Conservation (phyloP, 30 jellyfish, hydroid and myxozoan species). For the Sanderia malayensis region DNA sequence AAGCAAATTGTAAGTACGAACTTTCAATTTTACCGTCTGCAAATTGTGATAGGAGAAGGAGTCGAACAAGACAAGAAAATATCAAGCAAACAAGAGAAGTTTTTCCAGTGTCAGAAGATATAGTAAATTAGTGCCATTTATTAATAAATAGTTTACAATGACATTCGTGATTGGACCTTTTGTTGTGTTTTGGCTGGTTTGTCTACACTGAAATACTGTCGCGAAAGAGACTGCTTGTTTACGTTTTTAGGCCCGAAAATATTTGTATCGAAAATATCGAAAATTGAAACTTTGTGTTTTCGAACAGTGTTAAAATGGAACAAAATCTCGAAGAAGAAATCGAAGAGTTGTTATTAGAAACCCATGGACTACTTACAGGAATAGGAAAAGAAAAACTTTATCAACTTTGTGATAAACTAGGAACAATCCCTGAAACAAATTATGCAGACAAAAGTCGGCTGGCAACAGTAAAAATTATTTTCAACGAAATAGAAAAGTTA, state of each 20-base stretch:
- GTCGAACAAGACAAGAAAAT: too few relatives aligned
- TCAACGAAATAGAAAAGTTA: slow-evolving; percentile 11
- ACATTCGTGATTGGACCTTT: background rate
- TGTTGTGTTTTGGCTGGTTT: slow-evolving; percentile 1
- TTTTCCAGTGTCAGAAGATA: too few relatives aligned
- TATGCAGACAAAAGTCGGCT: slow-evolving; percentile 16
- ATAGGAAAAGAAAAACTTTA: background rate
- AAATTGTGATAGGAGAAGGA: too few relatives aligned
- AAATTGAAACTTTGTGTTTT: background rate
- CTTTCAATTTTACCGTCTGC: too few relatives aligned
- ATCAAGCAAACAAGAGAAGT: too few relatives aligned
- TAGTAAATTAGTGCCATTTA: background rate
- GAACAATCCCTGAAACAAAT: slow-evolving; percentile 25
- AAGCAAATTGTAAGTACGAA: too few relatives aligned
- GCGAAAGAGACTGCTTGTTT: background rate
- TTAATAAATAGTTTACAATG: background rate
- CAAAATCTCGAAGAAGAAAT: slow-evolving; percentile 9
- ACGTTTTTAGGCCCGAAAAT: background rate
- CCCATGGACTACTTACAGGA: slow-evolving; percentile 13
- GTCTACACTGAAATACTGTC: background rate
- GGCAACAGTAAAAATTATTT: slow-evolving; percentile 5
- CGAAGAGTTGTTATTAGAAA: slow-evolving; percentile 14
- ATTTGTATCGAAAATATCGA: background rate
- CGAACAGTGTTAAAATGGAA: background rate
- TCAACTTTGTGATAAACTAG: slow-evolving; percentile 5